These are phyloP conservation scores for Coturnix japonica DNA, from an alignment of 2,113 vertebrate genomes.

Conservation along the genomic window DNA sequence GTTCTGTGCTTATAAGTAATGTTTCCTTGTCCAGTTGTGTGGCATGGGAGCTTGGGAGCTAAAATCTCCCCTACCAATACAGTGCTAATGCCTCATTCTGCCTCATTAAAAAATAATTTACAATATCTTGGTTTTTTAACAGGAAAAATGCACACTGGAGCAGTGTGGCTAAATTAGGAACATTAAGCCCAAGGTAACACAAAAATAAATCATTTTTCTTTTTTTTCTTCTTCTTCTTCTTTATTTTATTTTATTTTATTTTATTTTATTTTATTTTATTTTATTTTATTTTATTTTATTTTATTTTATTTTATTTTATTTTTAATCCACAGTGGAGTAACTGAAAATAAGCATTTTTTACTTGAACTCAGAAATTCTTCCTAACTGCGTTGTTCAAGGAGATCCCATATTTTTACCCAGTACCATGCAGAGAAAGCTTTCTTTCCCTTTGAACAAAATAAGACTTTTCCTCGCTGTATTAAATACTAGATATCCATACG, in stretches of 20 bases:
- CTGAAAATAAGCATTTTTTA: neutral
- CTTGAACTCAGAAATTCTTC: neutral
- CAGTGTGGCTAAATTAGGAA: neutral
- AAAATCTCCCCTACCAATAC: neutral
- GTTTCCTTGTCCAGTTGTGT: neutral
- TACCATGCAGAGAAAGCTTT: neutral
- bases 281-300: neutral
- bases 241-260: neutral
- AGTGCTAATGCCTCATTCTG: neutral
- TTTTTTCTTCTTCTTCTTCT: no score
- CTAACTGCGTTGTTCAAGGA: neutral
- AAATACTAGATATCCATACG: neutral
- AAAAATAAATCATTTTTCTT: neutral
- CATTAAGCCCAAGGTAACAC: neutral
- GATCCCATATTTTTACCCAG: neutral
- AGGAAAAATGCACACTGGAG: neutral
- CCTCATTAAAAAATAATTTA: neutral
- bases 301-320: neutral
- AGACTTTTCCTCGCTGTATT: neutral
- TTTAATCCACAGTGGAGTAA: neutral
- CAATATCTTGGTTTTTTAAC: neutral
- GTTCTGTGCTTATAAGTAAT: neutral
- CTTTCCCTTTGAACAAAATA: neutral
- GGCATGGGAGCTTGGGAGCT: neutral
- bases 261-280: neutral